Percentiles rank a stretch among this genome's conserved stretches.
These are phyloP conservation scores for Drosophila pachea DNA, from an alignment of 1,140 invertebrate species.

Conservation along the genomic window DNA sequence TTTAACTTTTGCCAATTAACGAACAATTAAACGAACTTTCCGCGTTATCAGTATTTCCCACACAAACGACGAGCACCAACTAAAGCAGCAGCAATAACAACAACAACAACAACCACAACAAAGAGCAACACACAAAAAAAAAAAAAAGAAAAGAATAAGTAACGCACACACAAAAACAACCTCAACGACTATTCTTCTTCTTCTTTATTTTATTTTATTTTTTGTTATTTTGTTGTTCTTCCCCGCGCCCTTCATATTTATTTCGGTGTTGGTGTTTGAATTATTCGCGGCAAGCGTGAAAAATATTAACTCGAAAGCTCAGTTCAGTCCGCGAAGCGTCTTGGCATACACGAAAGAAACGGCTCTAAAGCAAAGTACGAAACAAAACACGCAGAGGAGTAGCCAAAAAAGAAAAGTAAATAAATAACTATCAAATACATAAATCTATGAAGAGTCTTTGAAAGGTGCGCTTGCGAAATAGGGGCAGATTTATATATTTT, in stretches of 20 bases:
- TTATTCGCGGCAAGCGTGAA: constrained; percentile 25
- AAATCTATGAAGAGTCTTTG: constrained; percentile 2
- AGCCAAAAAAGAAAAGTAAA: constrained; percentile 10
- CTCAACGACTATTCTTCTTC: constrained; percentile 27
- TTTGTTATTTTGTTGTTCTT: too few relatives aligned
- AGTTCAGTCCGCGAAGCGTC: constrained; percentile 36
- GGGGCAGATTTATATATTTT: constrained; percentile 5
- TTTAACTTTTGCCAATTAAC: constrained; percentile 46
- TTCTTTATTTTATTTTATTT: too few relatives aligned
- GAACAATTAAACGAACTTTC: constrained; percentile 64
- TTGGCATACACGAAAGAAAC: constrained; percentile 10
- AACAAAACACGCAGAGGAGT: constrained; percentile 7
- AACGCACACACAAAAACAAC: constrained; percentile 2
- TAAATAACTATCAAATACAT: constrained; percentile 12
- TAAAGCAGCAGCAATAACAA: constrained; percentile 8
- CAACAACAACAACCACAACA: constrained; percentile 9
- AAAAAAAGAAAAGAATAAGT: constrained; percentile 14
- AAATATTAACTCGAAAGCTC: constrained; percentile 42
- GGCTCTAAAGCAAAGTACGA: constrained; percentile 17
- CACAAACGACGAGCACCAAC: constrained; percentile 39
- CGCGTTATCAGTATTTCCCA: constrained; percentile 67
- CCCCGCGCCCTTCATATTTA: too few relatives aligned
- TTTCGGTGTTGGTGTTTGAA: constrained; percentile 10
- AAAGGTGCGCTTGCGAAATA: constrained; percentile 14
- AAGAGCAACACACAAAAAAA: constrained; percentile 3